Evolutionary conservation across 35 echinoderm and acorn worm genomes (phyloP), one percentile per base, ranked within the genome.

Genomic region (Heliocidaris erythrogramma): DNA sequence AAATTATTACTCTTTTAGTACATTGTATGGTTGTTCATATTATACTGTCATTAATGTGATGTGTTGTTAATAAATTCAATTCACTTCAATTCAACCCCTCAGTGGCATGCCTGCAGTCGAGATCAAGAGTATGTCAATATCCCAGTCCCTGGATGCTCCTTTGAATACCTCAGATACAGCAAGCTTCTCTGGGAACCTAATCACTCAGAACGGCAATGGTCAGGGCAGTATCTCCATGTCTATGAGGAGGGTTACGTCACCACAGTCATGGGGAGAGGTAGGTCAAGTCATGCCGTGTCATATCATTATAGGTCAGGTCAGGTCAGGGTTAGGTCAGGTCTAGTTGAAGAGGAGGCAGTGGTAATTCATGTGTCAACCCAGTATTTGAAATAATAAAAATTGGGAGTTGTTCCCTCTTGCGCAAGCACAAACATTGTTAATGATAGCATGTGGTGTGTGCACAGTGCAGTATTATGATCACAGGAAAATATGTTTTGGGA

Each of bases 251-350:
- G 88, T 99, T 24, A 91, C 96, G 7, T 97, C 97, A 29, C 93
- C 91, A 48, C 95, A 97, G 42, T 95, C 97, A 10, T 99, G 98
- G 98, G 98, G 96, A 52, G 98, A 99, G 96, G 98, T 99, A 92
- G 84, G 98, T 90, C 2, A 7, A 69, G 24, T 6, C 17, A 69
- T 69, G 24, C 0, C 60, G 7, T 85, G 42, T 42, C 17, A 32
- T 86, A 3, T 35, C 13, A 5, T 60, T 12, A 12, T 60, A 14
- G 59, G 18, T 60, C 59, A 2, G 18, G 12, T 60, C 12, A 12
- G 10, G 18, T 60, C 12, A 12, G 2, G 2, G 59, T 60, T 60
- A 14, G 59, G 59, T 14, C 2, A 60, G 7, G 59, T 14, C 12
- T 60, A 14, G 9, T 18, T 2, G 18, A 2, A 60, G 18, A 85